phyloP scores from a whole-genome alignment of 2,797 vertebrate species.

The Acridotheres tristis region DNA sequence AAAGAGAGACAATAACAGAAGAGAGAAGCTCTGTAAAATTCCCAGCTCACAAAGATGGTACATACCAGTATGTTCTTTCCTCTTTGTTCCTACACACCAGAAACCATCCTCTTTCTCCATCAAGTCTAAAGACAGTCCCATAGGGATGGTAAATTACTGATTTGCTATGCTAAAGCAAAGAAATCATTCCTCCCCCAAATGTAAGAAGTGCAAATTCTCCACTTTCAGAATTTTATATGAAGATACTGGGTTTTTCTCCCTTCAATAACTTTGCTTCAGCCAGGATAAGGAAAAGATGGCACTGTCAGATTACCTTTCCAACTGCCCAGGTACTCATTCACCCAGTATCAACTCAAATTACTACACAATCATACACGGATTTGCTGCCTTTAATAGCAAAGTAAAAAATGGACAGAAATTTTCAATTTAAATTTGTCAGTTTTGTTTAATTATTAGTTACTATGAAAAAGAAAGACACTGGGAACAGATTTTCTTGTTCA shows the following conservation, averaged over 20 bases:
- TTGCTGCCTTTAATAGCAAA: not conserved
- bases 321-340: not conserved
- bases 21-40: not conserved
- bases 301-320: not conserved
- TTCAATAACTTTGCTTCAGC: not conserved
- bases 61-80: accelerated
- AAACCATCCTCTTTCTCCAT: not conserved
- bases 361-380: not conserved
- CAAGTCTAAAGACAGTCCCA: not conserved
- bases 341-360: not conserved
- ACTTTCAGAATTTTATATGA: not conserved
- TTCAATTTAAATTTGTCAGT: not conserved
- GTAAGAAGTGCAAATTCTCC: not conserved
- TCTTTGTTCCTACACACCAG: not conserved
- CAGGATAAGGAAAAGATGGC: not conserved
- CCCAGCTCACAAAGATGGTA: not conserved
- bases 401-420: not conserved
- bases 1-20: not conserved
- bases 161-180: not conserved
- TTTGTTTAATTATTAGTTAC: not conserved
- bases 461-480: not conserved
- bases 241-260: not conserved
- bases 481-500: not conserved
- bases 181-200: not conserved
- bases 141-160: not conserved